phyloP scores from a whole-genome alignment of 2,797 vertebrate species.

The Pygocentrus nattereri region DNA sequence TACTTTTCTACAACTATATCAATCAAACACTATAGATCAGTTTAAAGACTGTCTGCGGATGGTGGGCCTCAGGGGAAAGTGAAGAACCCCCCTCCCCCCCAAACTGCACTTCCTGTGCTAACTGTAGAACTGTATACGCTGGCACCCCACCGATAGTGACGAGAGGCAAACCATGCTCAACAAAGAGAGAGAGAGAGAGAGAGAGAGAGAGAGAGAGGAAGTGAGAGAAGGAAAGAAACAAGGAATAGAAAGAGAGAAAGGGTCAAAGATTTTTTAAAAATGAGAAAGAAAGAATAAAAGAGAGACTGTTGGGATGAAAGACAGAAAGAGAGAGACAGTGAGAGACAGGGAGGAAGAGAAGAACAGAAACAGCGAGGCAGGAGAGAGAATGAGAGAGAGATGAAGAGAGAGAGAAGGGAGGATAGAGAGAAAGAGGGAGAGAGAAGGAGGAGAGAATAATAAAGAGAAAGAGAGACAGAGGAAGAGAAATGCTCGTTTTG shows the following conservation, averaged over 20 bases:
- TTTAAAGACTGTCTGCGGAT: neutral
- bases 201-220: neutral
- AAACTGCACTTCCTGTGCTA: neutral
- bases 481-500: conserved; percentile 5
- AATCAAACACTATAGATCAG: neutral
- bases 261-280: too few species aligned
- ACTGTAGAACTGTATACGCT: neutral
- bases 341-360: too few species aligned
- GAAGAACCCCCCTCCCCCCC: neutral
- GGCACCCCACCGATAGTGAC: neutral
- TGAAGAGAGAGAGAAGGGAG: too few species aligned
- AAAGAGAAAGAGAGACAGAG: neutral
- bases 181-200: neutral
- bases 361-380: too few species aligned
- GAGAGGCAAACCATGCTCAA: neutral
- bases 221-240: neutral
- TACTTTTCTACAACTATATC: too few species aligned
- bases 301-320: neutral
- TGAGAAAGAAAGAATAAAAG: neutral
- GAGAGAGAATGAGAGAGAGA: too few species aligned
- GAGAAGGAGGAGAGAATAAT: neutral
- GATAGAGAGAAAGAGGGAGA: too few species aligned
- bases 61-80: neutral
- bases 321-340: conserved; percentile 11
- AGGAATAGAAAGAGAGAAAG: conserved; percentile 47